Percentiles rank a stretch among this genome's conserved stretches.
Conservation (phyloP, 2,888 invertebrate species). For the Apamea epomidion region DNA sequence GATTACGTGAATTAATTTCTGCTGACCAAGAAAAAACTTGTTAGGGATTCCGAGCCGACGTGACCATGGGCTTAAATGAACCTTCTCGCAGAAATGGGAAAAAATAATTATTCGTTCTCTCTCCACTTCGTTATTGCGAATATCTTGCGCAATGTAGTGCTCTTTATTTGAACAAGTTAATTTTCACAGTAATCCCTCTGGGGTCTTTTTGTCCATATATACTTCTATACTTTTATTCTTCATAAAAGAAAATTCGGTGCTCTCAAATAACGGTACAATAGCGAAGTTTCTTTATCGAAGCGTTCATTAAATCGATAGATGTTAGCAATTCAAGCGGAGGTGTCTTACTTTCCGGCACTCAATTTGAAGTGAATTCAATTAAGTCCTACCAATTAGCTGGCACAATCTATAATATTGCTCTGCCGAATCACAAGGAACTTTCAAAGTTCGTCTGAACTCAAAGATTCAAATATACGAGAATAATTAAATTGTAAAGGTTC, state of each 20-base stretch:
- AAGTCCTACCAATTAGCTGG: conserved; percentile 74
- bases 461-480: conserved; percentile 75
- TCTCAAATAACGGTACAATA: conserved; percentile 5
- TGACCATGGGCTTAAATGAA: conserved; percentile 72
- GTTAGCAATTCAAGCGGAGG: conserved; percentile 32
- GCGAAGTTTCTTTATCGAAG: conserved; percentile 18
- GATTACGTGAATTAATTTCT: conserved; percentile 75
- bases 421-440: conserved; percentile 73
- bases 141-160: conserved; percentile 66
- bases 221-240: conserved; percentile 37
- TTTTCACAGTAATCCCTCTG: conserved; percentile 62
- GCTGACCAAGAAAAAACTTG: conserved; percentile 74
- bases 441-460: conserved; percentile 70
- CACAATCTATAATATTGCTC: conserved; percentile 75
- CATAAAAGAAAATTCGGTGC: conserved; percentile 9
- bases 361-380: conserved; percentile 76
- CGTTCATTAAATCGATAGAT: conserved; percentile 12
- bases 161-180: conserved; percentile 72
- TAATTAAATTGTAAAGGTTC: conserved; percentile 82
- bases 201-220: conserved; percentile 49
- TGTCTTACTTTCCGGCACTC: conserved; percentile 62
- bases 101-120: conserved; percentile 71
- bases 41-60: conserved; percentile 69
- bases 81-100: conserved; percentile 65
- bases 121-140: conserved; percentile 65